These are phyloP conservation scores for Hypotaenidia philippensis DNA, from an alignment of 2,797 vertebrate genomes.

Conservation along the genomic window DNA sequence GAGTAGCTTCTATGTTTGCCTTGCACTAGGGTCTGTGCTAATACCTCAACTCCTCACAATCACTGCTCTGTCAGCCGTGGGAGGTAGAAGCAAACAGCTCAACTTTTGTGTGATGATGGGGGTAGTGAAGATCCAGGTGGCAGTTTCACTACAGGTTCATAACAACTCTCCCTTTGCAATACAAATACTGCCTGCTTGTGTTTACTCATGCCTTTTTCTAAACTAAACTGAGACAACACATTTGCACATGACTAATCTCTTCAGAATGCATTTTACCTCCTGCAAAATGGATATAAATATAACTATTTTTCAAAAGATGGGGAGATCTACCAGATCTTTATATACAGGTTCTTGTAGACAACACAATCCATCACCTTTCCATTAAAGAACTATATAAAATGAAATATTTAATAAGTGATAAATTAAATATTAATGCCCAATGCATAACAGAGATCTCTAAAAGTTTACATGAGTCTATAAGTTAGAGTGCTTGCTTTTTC, in stretches of 20 bases:
- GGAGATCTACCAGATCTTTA: constrained; percentile 36
- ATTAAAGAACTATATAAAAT: constrained; percentile 29
- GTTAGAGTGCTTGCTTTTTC: not conserved
- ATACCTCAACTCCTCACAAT: not conserved
- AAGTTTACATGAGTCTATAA: not conserved
- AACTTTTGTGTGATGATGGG: not conserved
- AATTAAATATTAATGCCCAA: constrained; percentile 60
- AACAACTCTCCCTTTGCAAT: not conserved
- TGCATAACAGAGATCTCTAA: constrained; percentile 27
- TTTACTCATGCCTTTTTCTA: not conserved
- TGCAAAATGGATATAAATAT: not conserved
- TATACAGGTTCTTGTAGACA: not conserved
- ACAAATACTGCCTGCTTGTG: constrained; percentile 17
- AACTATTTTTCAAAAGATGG: constrained; percentile 3
- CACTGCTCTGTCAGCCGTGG: fast-evolving
- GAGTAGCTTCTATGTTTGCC: not conserved
- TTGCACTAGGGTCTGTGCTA: not conserved
- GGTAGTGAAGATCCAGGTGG: not conserved
- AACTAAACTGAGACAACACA: not conserved
- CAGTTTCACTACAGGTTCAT: not conserved
- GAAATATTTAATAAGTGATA: constrained; percentile 63
- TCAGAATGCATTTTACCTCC: constrained; percentile 27
- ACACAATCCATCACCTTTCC: constrained; percentile 16
- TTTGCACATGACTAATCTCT: constrained; percentile 38
- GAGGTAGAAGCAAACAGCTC: not conserved